Evolutionary conservation across 92 coral and sea anemone species (phyloP).

Genomic region (Bergia sp.): DNA sequence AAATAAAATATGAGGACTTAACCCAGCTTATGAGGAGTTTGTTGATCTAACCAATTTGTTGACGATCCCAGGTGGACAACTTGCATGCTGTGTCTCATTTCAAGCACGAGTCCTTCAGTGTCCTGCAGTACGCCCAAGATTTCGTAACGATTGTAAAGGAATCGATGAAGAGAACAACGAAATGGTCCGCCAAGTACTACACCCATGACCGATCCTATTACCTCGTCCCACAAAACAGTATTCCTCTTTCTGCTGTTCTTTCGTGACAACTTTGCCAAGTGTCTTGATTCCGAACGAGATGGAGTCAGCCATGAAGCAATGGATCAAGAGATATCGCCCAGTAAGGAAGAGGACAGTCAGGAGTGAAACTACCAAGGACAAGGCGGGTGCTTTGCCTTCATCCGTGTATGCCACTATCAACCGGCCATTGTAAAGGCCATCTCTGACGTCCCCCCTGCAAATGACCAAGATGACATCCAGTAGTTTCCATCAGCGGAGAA

Average conservation of each 20-base stretch:
- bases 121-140: conserved; percentile 67
- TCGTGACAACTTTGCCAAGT: conserved; percentile 47
- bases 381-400: conserved; percentile 51
- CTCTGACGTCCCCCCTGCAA: conserved; percentile 18
- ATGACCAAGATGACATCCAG: conserved; percentile 23
- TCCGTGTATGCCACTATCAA: conserved; percentile 29
- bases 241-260: conserved; percentile 34
- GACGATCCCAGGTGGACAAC: conserved; percentile 67
- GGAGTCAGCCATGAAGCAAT: conserved; percentile 36
- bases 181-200: conserved; percentile 63
- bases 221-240: conserved; percentile 43
- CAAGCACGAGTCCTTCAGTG: conserved; percentile 75
- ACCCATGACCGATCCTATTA: conserved; percentile 50
- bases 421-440: conserved; percentile 29
- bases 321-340: conserved; percentile 48
- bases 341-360: conserved; percentile 49
- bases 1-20: not conserved
- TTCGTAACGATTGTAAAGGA: too few species aligned
- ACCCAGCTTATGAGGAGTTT: conserved; percentile 13
- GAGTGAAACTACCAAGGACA: conserved; percentile 52
- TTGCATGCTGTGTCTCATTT: conserved; percentile 77
- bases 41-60: conserved; percentile 53
- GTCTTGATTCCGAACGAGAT: conserved; percentile 27
- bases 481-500: conserved; percentile 27
- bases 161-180: conserved; percentile 66